Evolutionary conservation across 1,140 invertebrate species (phyloP).

Genomic region (Rhopalosiphum maidis): DNA sequence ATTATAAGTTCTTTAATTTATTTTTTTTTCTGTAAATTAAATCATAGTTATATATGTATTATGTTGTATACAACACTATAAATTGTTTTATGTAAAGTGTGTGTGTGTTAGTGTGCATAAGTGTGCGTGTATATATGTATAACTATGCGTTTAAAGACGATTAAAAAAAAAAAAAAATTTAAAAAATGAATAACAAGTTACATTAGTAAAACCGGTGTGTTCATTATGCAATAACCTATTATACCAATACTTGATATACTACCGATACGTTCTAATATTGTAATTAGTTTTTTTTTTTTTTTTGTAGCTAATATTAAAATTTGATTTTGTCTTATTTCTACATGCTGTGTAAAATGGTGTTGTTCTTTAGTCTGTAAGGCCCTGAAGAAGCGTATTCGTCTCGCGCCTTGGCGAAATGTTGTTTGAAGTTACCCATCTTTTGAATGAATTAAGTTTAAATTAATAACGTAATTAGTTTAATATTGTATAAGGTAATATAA

Average conservation of each 20-base stretch:
- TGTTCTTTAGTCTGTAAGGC: not conserved
- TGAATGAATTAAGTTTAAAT: slow-evolving; percentile 24
- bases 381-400: not conserved
- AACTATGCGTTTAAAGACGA: slow-evolving; percentile 8
- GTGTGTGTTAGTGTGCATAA: not conserved
- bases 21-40: not conserved
- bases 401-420: not conserved
- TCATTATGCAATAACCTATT: slow-evolving; percentile 54
- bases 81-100: slow-evolving; percentile 12
- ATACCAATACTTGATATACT: not conserved
- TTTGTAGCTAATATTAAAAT: not conserved
- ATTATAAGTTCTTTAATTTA: not conserved
- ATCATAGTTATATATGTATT: slow-evolving; percentile 24
- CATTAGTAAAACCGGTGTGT: slow-evolving; percentile 44
- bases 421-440: slow-evolving; percentile 41
- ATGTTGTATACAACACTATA: slow-evolving; percentile 6
- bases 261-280: slow-evolving; percentile 7
- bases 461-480: slow-evolving; percentile 29
- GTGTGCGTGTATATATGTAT: slow-evolving; percentile 1
- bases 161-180: not conserved
- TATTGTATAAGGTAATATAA: slow-evolving; percentile 37
- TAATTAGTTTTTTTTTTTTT: not conserved
- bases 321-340: not conserved
- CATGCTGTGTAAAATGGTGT: not conserved
- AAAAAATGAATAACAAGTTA: slow-evolving; percentile 42